These are phyloP conservation scores for Rostratula benghalensis DNA, from an alignment of 2,113 vertebrate genomes.

Conservation along the genomic window DNA sequence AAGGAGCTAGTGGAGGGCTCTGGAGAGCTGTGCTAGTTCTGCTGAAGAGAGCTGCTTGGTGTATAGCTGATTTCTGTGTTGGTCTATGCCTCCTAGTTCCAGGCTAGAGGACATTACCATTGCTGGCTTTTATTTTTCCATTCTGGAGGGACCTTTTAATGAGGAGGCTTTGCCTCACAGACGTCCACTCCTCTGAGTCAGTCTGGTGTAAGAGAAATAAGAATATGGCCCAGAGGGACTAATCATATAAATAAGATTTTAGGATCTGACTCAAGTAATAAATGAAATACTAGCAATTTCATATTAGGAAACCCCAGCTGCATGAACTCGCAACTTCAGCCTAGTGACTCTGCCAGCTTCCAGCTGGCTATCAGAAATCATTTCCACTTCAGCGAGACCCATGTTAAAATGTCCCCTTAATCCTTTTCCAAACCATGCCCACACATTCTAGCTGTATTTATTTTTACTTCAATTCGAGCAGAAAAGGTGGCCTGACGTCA, in stretches of 20 bases:
- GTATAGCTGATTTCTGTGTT: not conserved
- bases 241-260: conserved; percentile 65
- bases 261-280: conserved; percentile 51
- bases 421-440: conserved; percentile 48
- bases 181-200: not conserved
- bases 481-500: conserved; percentile 46
- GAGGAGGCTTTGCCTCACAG: conserved; percentile 38
- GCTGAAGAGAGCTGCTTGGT: conserved; percentile 16
- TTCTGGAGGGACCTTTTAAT: conserved; percentile 45
- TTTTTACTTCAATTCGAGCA: conserved; percentile 40
- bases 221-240: conserved; percentile 55
- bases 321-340: conserved; percentile 46
- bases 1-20: conserved; percentile 4
- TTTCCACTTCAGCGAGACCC: conserved; percentile 54
- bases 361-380: conserved; percentile 68
- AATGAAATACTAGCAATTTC: conserved; percentile 51
- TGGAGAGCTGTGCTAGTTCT: conserved; percentile 8
- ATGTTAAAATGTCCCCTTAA: conserved; percentile 52
- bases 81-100: not conserved
- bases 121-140: conserved; percentile 30
- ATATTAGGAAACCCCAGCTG: conserved; percentile 63
- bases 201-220: conserved; percentile 48
- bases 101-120: conserved; percentile 16
- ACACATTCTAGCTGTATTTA: conserved; percentile 46
- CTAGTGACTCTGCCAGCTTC: conserved; percentile 54